Conservation (phyloP, 2,113 vertebrate genomes). For the Corvus hawaiiensis region DNA sequence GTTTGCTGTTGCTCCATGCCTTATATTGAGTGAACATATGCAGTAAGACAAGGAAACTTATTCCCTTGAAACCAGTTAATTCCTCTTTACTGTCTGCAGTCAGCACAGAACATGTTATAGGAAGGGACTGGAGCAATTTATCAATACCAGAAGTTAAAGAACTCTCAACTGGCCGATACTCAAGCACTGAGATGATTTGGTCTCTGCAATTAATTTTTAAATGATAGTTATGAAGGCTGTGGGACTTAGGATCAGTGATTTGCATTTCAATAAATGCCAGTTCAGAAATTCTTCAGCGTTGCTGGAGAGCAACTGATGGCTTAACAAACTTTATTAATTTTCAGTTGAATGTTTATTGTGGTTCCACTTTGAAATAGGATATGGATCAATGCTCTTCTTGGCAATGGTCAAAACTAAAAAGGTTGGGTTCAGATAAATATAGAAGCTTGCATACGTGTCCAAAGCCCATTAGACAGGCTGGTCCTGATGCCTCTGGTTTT, state of each 20-base stretch:
- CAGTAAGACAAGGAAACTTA: neutral
- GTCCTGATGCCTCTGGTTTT: neutral
- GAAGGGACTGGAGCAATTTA: neutral
- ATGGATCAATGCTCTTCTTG: neutral
- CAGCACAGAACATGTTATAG: neutral
- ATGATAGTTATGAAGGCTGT: slow-evolving; percentile 16
- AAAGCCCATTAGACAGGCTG: neutral
- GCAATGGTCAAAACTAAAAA: neutral
- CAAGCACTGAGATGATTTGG: slow-evolving; percentile 10
- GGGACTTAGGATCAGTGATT: slow-evolving; percentile 13
- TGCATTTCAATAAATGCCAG: slow-evolving; percentile 23
- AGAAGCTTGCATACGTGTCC: neutral
- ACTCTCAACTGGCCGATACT: slow-evolving; percentile 11
- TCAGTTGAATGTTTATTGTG: neutral
- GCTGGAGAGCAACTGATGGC: neutral
- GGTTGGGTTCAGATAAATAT: neutral
- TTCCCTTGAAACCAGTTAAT: neutral
- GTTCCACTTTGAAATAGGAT: neutral
- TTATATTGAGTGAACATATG: neutral
- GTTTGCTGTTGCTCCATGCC: neutral
- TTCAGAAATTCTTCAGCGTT: slow-evolving; percentile 9
- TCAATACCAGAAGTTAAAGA: slow-evolving; percentile 24
- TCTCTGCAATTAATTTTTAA: slow-evolving; percentile 51
- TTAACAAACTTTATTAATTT: slow-evolving; percentile 43
- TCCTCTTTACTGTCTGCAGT: neutral